These are phyloP conservation scores for Eristalis arbustorum DNA, from an alignment of 2,888 invertebrate genomes.

Conservation along the genomic window DNA sequence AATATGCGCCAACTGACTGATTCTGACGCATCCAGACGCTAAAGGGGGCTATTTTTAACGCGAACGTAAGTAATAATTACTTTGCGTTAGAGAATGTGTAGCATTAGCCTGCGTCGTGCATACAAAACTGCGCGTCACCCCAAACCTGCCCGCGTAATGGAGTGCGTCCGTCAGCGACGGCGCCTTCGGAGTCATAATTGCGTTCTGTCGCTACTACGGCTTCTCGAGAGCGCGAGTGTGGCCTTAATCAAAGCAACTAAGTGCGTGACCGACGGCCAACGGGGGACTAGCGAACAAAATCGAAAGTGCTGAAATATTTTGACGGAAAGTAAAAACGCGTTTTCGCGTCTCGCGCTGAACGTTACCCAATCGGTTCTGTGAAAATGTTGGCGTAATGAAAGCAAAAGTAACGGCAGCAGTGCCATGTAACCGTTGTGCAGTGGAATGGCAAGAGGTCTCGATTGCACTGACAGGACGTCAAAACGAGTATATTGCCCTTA, in stretches of 20 bases:
- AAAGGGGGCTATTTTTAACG: constrained; percentile 38
- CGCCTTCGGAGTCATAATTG: constrained; percentile 38
- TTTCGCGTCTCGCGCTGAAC: constrained; percentile 35
- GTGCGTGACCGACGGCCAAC: constrained; percentile 56
- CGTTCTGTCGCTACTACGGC: constrained; percentile 2
- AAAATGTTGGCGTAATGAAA: constrained; percentile 39
- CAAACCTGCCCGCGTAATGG: constrained; percentile 40
- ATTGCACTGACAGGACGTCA: constrained; percentile 17
- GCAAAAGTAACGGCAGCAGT: neutral
- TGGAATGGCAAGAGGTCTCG: neutral
- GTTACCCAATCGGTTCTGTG: constrained; percentile 51
- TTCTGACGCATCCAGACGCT: constrained; percentile 56
- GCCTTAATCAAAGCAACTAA: constrained; percentile 32
- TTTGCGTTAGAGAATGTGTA: constrained; percentile 60
- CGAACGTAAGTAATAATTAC: constrained; percentile 43
- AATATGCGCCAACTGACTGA: constrained; percentile 60
- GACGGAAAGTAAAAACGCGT: constrained; percentile 68
- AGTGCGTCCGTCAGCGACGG: constrained; percentile 38
- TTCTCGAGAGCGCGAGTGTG: constrained; percentile 30
- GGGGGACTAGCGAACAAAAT: constrained; percentile 9
- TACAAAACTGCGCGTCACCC: constrained; percentile 7
- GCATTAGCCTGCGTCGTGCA: constrained; percentile 49
- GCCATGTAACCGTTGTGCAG: constrained; percentile 14
- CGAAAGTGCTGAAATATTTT: constrained; percentile 67
- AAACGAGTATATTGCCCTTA: constrained; percentile 57